phyloP scores from a whole-genome alignment of 2,113 vertebrate genomes.

The Rynchops niger region DNA sequence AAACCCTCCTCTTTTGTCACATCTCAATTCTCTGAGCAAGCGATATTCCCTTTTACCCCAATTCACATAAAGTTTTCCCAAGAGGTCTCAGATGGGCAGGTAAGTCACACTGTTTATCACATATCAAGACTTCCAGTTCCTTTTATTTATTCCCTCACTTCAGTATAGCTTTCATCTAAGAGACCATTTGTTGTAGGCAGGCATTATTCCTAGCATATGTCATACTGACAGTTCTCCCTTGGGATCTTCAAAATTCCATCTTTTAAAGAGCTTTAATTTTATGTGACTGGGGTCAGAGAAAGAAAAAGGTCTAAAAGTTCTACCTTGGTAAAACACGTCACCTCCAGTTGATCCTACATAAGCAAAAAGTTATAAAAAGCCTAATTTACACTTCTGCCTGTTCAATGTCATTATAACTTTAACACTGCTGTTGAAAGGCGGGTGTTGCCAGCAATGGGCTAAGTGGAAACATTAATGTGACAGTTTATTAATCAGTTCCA shows the following conservation, averaged over 20 bases:
- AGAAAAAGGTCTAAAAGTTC: neutral
- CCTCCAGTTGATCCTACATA: neutral
- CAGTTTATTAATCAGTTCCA: constrained; percentile 1
- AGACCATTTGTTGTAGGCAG: neutral
- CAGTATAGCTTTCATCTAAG: neutral
- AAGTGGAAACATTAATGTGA: constrained; percentile 16
- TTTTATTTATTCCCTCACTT: neutral
- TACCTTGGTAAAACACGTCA: neutral
- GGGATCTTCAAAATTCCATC: neutral
- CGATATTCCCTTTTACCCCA: neutral
- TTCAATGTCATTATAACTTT: constrained; percentile 1
- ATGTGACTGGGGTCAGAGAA: neutral
- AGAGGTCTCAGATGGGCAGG: neutral
- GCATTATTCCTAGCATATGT: neutral
- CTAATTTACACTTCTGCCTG: neutral
- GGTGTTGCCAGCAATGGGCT: neutral
- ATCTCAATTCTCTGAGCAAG: neutral
- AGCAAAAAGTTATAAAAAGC: neutral
- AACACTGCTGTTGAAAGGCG: neutral
- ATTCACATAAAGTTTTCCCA: neutral
- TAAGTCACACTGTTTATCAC: neutral
- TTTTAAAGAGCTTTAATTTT: neutral
- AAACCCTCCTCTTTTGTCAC: neutral
- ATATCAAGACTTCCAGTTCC: neutral
- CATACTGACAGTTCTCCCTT: neutral